phyloP scores from a whole-genome alignment of 2,113 vertebrate genomes.

The Dermatemys mawii region DNA sequence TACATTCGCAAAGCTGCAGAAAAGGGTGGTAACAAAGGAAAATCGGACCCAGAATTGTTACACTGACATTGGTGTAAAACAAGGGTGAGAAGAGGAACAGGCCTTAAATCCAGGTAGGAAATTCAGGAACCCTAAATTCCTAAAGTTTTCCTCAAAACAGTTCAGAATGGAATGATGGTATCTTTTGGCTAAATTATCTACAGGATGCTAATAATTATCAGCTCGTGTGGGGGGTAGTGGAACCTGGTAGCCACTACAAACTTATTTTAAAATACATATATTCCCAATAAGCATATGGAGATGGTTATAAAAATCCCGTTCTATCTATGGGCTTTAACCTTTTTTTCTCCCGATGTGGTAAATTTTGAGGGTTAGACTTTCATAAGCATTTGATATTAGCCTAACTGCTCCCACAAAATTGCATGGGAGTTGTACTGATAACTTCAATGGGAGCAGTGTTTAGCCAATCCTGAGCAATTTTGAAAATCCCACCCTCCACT shows the following conservation, averaged over 20 bases:
- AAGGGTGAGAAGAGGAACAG: background rate
- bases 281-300: background rate
- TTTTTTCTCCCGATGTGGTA: background rate
- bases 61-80: background rate
- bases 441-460: background rate
- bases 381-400: background rate
- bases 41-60: background rate
- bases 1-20: background rate
- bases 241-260: background rate
- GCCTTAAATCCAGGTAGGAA: background rate
- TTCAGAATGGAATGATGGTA: background rate
- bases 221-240: background rate
- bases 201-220: background rate
- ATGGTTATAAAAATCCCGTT: background rate
- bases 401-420: background rate
- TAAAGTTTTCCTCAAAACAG: background rate
- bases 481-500: background rate
- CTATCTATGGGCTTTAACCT: constrained; percentile 25
- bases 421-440: background rate
- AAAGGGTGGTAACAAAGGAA: background rate
- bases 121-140: background rate
- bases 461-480: background rate
- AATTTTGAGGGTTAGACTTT: background rate
- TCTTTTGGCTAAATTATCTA: background rate
- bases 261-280: background rate